These are phyloP conservation scores for Tapirus terrestris DNA, from an alignment of 2,113 vertebrate species.

Conservation along the genomic window DNA sequence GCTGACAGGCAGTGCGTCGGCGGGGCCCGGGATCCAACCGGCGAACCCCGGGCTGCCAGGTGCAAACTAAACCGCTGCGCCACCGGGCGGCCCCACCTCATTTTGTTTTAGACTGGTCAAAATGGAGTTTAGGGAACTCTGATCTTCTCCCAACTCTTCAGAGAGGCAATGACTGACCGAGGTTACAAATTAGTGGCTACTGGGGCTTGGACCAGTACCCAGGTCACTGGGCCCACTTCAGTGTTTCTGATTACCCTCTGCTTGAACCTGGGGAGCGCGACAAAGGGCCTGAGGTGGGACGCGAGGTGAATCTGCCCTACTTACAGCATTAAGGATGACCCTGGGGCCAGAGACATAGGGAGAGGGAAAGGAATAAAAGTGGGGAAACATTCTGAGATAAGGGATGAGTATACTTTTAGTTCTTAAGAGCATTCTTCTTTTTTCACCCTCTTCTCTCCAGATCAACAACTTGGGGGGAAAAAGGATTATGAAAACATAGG, in stretches of 20 bases:
- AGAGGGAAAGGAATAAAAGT: neutral
- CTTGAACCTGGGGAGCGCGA: neutral
- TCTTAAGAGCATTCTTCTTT: neutral
- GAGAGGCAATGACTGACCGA: neutral
- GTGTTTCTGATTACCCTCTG: neutral
- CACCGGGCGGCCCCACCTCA: neutral
- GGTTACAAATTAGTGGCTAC: neutral
- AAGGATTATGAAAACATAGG: neutral
- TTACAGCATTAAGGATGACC: neutral
- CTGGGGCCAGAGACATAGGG: neutral
- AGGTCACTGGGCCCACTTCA: neutral
- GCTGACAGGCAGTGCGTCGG: no score
- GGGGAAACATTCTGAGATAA: neutral
- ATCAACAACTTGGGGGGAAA: neutral
- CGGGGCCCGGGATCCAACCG: no score
- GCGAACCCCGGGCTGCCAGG: no score
- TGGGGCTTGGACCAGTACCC: neutral
- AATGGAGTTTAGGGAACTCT: neutral
- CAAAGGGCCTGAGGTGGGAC: neutral
- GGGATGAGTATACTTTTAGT: neutral
- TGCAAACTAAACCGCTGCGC: no score
- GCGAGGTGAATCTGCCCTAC: neutral
- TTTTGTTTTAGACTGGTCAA: slow-evolving; percentile 3
- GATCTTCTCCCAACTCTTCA: neutral
- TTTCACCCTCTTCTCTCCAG: neutral